Conservation (phyloP, 1,140 invertebrate species). For the Drosophila mojavensis region DNA sequence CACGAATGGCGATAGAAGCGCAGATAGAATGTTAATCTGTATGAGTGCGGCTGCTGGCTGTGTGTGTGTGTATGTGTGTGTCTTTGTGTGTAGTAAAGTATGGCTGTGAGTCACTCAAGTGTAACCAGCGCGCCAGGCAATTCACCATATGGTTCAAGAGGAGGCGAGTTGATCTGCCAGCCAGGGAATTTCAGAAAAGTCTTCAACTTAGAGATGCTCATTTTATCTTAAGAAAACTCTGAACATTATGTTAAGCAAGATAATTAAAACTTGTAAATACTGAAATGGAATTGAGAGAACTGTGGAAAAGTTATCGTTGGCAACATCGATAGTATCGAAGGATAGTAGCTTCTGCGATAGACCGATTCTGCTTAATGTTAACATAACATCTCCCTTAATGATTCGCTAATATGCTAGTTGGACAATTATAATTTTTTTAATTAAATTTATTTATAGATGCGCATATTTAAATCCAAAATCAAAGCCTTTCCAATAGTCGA, state of each 20-base stretch:
- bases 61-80: not conserved
- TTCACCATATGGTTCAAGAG: conserved; percentile 18
- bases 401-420: too few relatives aligned
- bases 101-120: conserved; percentile 33
- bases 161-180: not conserved
- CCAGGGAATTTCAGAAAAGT: not conserved
- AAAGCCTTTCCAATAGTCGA: conserved; percentile 7
- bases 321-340: too few relatives aligned
- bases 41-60: not conserved
- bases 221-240: too few relatives aligned
- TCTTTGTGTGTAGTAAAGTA: conserved; percentile 3
- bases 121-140: conserved; percentile 13
- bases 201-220: not conserved
- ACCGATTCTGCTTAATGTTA: too few relatives aligned
- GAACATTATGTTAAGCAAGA: too few relatives aligned
- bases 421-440: too few relatives aligned
- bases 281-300: too few relatives aligned
- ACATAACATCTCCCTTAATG: too few relatives aligned
- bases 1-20: conserved; percentile 14
- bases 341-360: too few relatives aligned
- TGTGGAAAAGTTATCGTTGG: too few relatives aligned
- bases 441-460: too few relatives aligned
- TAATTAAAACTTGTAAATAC: too few relatives aligned
- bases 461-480: not conserved
- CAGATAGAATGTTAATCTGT: not conserved